phyloP scores from a whole-genome alignment of 2,113 vertebrate genomes.

The Stegostoma tigrinum region DNA sequence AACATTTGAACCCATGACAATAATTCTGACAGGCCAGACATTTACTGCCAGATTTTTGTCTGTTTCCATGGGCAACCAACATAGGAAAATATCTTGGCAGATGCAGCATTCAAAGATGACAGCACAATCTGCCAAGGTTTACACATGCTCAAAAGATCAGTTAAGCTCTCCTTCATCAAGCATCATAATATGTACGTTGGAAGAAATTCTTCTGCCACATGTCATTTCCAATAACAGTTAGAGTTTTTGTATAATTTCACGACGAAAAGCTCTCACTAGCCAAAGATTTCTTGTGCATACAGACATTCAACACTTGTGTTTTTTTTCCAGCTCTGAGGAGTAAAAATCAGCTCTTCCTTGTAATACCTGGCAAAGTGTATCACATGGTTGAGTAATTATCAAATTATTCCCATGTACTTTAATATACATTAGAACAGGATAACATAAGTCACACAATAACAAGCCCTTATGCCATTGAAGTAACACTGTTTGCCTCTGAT shows the following conservation, averaged over 20 bases:
- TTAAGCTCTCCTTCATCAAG: not conserved
- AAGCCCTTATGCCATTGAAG: not conserved
- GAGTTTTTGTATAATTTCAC: not conserved
- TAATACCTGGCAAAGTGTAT: not conserved
- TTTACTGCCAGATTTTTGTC: not conserved
- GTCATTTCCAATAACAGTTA: not conserved
- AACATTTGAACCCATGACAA: not conserved
- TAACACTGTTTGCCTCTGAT: not conserved
- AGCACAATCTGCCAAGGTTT: constrained; percentile 10
- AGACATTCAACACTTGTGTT: not conserved
- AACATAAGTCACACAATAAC: not conserved
- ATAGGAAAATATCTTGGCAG: not conserved
- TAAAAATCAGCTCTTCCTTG: not conserved
- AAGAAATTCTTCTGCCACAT: not conserved
- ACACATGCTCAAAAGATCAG: not conserved
- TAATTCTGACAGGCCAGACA: not conserved
- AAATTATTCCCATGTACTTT: not conserved
- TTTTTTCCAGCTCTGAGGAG: not conserved
- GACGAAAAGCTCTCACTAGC: not conserved
- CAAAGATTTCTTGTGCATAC: not conserved
- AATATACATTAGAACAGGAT: not conserved
- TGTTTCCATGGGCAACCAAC: constrained; percentile 31
- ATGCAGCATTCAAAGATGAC: constrained; percentile 19
- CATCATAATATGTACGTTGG: not conserved
- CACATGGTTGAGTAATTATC: not conserved